Conservation (phyloP, 1,140 invertebrate species). For the Anagrus nilaparvatae region DNA sequence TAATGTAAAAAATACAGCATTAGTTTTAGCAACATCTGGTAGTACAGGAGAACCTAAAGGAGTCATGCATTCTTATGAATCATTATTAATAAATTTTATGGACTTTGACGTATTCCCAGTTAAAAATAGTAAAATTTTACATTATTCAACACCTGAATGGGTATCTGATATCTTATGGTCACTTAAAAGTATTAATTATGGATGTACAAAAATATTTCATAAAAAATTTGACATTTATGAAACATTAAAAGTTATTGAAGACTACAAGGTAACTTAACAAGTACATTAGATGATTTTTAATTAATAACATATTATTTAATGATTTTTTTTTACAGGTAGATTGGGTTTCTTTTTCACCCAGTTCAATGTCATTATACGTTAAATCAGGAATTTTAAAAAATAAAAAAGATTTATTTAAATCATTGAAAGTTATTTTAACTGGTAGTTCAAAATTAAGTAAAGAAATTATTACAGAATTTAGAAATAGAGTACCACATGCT, state of each 20-base stretch:
- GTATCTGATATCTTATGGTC: background rate
- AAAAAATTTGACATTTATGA: conserved; percentile 7
- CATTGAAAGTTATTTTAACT: conserved; percentile 8
- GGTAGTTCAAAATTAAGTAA: conserved; percentile 6
- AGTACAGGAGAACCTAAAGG: conserved; percentile 4
- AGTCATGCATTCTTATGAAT: conserved; percentile 2
- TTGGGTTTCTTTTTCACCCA: no score
- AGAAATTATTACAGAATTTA: conserved; percentile 6
- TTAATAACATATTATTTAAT: no score
- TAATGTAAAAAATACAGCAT: background rate
- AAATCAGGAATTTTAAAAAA: conserved; percentile 9
- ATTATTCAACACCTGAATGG: conserved; percentile 7
- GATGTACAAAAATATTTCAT: conserved; percentile 5
- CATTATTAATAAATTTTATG: conserved; percentile 4
- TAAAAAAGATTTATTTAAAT: conserved; percentile 14
- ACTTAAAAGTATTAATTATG: background rate
- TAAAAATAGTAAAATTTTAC: conserved; percentile 1
- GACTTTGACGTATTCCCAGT: background rate
- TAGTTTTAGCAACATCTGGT: conserved; percentile 9
- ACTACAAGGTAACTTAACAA: conserved; percentile 13
- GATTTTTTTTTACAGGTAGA: no score
- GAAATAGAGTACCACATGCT: no score
- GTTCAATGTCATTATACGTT: no score
- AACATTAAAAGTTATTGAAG: conserved; percentile 10
- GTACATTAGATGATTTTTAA: no score